These are phyloP conservation scores for Hirtodrosophila trivittata DNA, from an alignment of 2,888 invertebrate genomes.

Conservation along the genomic window DNA sequence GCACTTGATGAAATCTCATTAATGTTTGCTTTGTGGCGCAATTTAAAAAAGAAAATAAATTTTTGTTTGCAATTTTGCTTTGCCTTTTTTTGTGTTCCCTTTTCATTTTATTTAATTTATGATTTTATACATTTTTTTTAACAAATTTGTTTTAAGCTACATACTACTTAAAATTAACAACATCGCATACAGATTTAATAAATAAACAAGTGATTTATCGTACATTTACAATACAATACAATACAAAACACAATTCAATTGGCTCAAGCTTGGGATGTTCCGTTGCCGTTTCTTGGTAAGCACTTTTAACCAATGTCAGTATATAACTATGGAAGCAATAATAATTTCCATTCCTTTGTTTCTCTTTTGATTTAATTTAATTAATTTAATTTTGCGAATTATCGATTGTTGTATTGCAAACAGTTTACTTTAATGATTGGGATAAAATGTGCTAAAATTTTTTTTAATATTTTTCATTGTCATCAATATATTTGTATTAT, in stretches of 20 bases:
- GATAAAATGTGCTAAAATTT: constrained; percentile 47
- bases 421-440: too few species aligned
- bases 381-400: too few species aligned
- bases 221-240: constrained; percentile 60
- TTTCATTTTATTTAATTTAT: constrained; percentile 46
- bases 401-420: too few species aligned
- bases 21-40: too few species aligned
- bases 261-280: constrained; percentile 27
- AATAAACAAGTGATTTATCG: constrained; percentile 59
- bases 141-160: constrained; percentile 70
- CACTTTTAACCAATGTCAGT: constrained; percentile 40
- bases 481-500: constrained; percentile 35
- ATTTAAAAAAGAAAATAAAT: constrained; percentile 7
- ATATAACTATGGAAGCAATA: constrained; percentile 72
- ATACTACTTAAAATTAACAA: constrained; percentile 73
- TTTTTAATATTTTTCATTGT: constrained; percentile 26
- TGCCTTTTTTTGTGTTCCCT: constrained; percentile 48
- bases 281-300: too few species aligned
- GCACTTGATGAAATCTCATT: too few species aligned
- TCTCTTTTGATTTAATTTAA: constrained; percentile 25
- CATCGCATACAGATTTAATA: constrained; percentile 68
- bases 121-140: constrained; percentile 52
- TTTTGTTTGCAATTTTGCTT: constrained; percentile 4
- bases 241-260: constrained; percentile 26
- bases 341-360: too few species aligned